These are phyloP conservation scores for Cheiracanthium punctorium DNA, from an alignment of 2,888 invertebrate genomes.

Conservation along the genomic window DNA sequence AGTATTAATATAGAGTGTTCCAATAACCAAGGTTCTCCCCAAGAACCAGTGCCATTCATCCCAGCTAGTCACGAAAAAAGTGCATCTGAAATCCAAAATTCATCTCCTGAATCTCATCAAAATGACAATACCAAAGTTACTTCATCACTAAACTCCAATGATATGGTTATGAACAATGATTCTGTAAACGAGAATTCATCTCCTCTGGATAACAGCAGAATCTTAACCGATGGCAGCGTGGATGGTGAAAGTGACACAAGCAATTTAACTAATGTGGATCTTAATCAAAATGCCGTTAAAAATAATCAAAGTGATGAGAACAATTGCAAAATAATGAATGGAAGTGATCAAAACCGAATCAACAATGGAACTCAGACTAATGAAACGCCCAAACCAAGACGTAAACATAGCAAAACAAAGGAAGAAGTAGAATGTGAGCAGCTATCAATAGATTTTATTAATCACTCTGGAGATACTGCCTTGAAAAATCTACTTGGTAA, in stretches of 20 bases:
- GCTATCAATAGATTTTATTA: conserved; percentile 78
- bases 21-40: conserved; percentile 21
- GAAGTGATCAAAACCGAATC: conserved; percentile 46
- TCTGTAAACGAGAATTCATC: conserved; percentile 7
- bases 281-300: conserved; percentile 62
- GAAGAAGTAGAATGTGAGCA: conserved; percentile 89
- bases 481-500: conserved; percentile 82
- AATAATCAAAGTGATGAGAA: conserved; percentile 29
- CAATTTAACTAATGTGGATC: conserved; percentile 32
- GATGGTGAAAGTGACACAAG: conserved; percentile 27
- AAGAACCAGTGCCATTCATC: conserved; percentile 61
- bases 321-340: conserved; percentile 33
- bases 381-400: conserved; percentile 37
- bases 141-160: conserved; percentile 22
- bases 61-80: conserved; percentile 62
- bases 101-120: conserved; percentile 28
- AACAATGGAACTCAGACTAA: conserved; percentile 64
- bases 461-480: conserved; percentile 79
- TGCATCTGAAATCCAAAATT: conserved; percentile 26
- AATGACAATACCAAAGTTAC: conserved; percentile 33
- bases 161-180: conserved; percentile 40
- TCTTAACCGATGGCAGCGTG: background rate
- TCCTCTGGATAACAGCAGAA: conserved; percentile 21
- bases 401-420: conserved; percentile 74
- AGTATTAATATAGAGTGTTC: conserved; percentile 49